Conservation (phyloP, 2,888 invertebrate species). For the Leptinotarsa tumamoca region DNA sequence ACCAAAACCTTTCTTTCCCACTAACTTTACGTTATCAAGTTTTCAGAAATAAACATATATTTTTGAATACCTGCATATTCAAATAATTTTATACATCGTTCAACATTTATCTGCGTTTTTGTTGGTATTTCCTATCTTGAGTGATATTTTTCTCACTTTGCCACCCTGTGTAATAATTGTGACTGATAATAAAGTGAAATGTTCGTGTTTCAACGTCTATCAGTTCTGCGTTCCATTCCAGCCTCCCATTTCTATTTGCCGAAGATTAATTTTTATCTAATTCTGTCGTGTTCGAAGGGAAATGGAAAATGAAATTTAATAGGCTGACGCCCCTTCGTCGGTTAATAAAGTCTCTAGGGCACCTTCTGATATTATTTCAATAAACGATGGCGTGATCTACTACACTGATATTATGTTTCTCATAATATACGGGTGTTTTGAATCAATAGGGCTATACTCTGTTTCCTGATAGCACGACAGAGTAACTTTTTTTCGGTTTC, state of each 20-base stretch:
- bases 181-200: background rate
- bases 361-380: background rate
- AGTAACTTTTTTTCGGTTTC: too few species aligned
- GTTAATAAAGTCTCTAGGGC: conserved; percentile 2
- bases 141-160: too few species aligned
- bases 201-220: background rate
- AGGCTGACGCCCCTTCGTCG: conserved; percentile 13
- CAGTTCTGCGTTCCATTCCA: background rate
- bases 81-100: too few species aligned
- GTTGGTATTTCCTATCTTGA: too few species aligned
- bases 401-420: background rate
- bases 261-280: conserved; percentile 4
- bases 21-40: too few species aligned
- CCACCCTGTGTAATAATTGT: background rate
- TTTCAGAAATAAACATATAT: too few species aligned
- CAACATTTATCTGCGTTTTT: too few species aligned
- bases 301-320: conserved; percentile 16
- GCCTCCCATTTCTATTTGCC: conserved; percentile 1
- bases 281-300: conserved; percentile 11
- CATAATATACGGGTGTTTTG: background rate
- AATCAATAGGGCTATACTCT: background rate
- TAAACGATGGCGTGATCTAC: background rate
- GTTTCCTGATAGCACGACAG: too few species aligned
- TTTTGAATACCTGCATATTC: too few species aligned
- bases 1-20: too few species aligned